Base-by-base conservation (phyloP, 2,888 invertebrate genomes). In the Platycnemis pennipes region DNA sequence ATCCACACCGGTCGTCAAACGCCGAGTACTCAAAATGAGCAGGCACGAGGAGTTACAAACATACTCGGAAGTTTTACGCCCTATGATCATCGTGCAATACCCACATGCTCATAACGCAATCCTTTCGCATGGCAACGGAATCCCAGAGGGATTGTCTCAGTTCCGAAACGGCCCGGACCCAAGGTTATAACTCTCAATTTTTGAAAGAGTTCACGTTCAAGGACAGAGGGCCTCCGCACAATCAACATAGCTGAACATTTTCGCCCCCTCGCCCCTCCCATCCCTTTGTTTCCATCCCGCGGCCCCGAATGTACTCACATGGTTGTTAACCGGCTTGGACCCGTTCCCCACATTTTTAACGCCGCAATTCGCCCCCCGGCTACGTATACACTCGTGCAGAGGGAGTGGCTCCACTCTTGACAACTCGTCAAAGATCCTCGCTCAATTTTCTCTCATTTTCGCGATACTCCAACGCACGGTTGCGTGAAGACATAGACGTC, bases 171-270 rank as follows among this genome's bases (percentile, higher is more conserved):
- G 77, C 77, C 37, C 77, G 31, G 11, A 77, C 37, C 77, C 77
- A 77, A 77, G 77, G 77, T 77, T 77, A 77, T 77, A 77, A 77
- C 31, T 77, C 77, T 77, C 77, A 77, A 77, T 37, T 77, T 77
- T 77, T 77, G 77, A 77, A 77, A 77, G 77, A 77, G 77, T 77
- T 77, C 77, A 77, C 77, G 77, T 77, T 77, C 77, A 77, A 77
- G 77, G 77, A 7, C 77, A n/a, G 77, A 37, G 49, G 19, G 13
- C 19, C 19, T 16, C 13, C 49, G 77, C 37, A 77, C 77, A 77
- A 77, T 77, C 77, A 77, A 77, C 77, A 77, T 77, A 77, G 77
- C 77, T 77, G 77, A 77, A 77, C 31, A 77, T 37, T 77, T 77
- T 77, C 37, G 11, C 77, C 37, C 31, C 37, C 31, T 7, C 2